Percentiles rank a stretch among this genome's conserved stretches.
phyloP scores from a whole-genome alignment of 2,888 invertebrate species.

The Cetonia aurata region DNA sequence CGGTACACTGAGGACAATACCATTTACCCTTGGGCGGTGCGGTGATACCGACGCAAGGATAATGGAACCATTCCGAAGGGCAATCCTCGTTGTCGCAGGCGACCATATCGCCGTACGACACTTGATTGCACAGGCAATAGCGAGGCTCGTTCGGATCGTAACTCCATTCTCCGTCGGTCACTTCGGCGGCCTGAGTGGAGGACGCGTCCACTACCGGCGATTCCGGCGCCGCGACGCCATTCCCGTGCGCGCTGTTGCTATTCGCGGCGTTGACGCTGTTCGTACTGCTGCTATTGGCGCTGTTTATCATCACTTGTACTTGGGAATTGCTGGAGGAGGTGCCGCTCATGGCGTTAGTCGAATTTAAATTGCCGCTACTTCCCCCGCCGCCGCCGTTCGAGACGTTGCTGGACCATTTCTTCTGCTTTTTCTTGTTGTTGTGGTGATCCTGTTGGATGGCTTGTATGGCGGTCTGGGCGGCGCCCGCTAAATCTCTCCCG shows the following conservation, averaged over 20 bases:
- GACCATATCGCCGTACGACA: slow-evolving; percentile 98
- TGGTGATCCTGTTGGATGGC: slow-evolving; percentile 74
- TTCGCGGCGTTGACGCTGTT: slow-evolving; percentile 15
- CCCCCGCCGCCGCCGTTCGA: slow-evolving; percentile 31
- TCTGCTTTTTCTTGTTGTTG: slow-evolving; percentile 76
- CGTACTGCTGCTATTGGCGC: slow-evolving; percentile 19
- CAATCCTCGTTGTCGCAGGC: slow-evolving; percentile 99
- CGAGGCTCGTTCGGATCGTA: slow-evolving; percentile 97
- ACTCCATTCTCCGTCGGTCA: slow-evolving; percentile 86
- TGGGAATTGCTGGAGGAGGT: slow-evolving; percentile 21
- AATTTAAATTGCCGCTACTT: background rate
- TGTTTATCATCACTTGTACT: slow-evolving; percentile 29
- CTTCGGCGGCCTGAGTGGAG: slow-evolving; percentile 61
- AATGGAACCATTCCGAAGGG: slow-evolving; percentile 99
- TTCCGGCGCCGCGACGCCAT: slow-evolving; percentile 55
- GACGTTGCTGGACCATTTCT: slow-evolving; percentile 63
- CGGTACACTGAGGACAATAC: slow-evolving; percentile 97
- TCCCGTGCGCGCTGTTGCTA: slow-evolving; percentile 22
- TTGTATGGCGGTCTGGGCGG: slow-evolving; percentile 80
- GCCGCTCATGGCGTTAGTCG: slow-evolving; percentile 9
- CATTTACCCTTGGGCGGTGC: slow-evolving; percentile 98
- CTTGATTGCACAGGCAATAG: slow-evolving; percentile 97
- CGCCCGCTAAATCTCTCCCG: slow-evolving; percentile 78
- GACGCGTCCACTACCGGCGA: slow-evolving; percentile 50
- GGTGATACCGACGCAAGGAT: slow-evolving; percentile 96